phyloP scores from a whole-genome alignment of 2,113 vertebrate species.

The Esox niger region DNA sequence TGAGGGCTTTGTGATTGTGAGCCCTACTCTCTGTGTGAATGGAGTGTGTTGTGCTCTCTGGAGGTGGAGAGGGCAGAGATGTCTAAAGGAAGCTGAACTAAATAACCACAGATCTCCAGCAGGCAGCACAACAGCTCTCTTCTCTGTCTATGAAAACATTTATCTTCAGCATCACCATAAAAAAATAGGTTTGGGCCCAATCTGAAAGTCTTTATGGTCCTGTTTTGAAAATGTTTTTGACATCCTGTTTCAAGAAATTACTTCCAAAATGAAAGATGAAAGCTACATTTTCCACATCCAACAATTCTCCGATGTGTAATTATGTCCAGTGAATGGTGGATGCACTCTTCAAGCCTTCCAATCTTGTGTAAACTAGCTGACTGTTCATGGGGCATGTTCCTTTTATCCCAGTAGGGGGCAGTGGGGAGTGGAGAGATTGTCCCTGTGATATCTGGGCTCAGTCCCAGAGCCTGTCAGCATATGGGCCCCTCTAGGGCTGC shows the following conservation, averaged over 20 bases:
- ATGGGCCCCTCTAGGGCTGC: constrained; percentile 11
- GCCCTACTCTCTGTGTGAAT: not conserved
- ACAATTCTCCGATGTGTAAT: not conserved
- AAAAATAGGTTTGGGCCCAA: constrained; percentile 4
- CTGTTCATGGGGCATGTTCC: not conserved
- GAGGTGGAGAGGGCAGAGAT: not conserved
- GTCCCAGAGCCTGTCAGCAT: constrained; percentile 21
- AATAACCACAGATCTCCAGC: not conserved
- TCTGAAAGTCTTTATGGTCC: not conserved
- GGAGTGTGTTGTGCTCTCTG: not conserved
- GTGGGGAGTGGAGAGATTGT: constrained; percentile 27
- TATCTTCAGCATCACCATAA: not conserved
- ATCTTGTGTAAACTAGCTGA: not conserved
- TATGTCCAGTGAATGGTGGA: not conserved
- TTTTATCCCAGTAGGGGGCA: constrained; percentile 54
- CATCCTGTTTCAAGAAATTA: not conserved
- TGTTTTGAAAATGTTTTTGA: not conserved
- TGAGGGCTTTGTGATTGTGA: not conserved
- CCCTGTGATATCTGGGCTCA: constrained; percentile 1
- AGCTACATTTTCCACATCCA: not conserved
- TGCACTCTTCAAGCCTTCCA: not conserved
- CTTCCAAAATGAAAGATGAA: not conserved
- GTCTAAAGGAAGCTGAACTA: constrained; percentile 2
- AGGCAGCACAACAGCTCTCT: not conserved
- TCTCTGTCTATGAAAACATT: not conserved